phyloP scores from a whole-genome alignment of 2,888 invertebrate genomes.

The Drosophila suboccidentalis region DNA sequence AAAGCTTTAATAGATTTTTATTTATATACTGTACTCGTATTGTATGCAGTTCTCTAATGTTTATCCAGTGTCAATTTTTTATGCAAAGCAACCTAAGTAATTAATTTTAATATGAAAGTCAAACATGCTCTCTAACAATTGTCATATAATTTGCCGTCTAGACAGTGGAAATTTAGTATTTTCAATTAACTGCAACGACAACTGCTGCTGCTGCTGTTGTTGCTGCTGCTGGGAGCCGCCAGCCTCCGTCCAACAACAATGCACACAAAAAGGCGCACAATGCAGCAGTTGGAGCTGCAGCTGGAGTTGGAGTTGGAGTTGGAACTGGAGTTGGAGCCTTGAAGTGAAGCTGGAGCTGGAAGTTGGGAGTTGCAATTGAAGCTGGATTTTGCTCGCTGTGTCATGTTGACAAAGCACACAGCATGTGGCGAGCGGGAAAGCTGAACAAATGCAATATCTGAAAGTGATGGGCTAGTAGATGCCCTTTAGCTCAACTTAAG shows the following conservation, averaged over 20 bases:
- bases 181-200: constrained; percentile 84
- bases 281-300: constrained; percentile 34
- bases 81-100: constrained; percentile 76
- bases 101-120: constrained; percentile 83
- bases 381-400: constrained; percentile 38
- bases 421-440: constrained; percentile 27
- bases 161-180: constrained; percentile 85
- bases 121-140: constrained; percentile 82
- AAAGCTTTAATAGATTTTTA: constrained; percentile 5
- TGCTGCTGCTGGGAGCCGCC: constrained; percentile 30
- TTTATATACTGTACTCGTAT: constrained; percentile 3
- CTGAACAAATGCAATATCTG: neutral
- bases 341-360: neutral
- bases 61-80: constrained; percentile 54
- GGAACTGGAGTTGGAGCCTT: constrained; percentile 24
- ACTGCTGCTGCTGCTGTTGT: constrained; percentile 40
- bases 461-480: neutral
- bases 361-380: constrained; percentile 27
- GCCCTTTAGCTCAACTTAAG: neutral
- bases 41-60: constrained; percentile 28
- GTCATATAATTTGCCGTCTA: constrained; percentile 85
- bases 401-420: constrained; percentile 64
- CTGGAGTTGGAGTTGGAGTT: constrained; percentile 8
- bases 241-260: constrained; percentile 54
- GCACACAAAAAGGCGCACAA: constrained; percentile 77